phyloP scores from a whole-genome alignment of 2,888 invertebrate species.

The Dryobota labecula region DNA sequence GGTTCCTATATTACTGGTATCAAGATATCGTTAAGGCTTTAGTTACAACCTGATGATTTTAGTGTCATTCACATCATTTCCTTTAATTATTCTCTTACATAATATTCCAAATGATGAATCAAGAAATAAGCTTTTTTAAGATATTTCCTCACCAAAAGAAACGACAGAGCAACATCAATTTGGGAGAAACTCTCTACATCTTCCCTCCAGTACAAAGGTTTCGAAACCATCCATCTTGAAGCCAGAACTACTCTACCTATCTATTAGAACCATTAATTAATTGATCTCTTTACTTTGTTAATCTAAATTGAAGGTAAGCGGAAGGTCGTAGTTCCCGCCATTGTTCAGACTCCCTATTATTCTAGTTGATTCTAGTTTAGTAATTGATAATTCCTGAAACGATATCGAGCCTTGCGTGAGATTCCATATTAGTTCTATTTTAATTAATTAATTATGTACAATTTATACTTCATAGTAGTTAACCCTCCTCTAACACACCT shows the following conservation, averaged over 20 bases:
- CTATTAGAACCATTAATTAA: conserved; percentile 58
- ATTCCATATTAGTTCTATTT: conserved; percentile 18
- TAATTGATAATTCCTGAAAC: conserved; percentile 45
- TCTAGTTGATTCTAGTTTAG: conserved; percentile 40
- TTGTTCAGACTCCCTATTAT: conserved; percentile 50
- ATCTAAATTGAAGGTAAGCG: conserved; percentile 45
- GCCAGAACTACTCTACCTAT: conserved; percentile 28
- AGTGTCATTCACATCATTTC: not conserved
- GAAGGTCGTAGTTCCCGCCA: conserved; percentile 36
- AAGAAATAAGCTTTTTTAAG: not conserved
- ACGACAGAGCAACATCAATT: not conserved
- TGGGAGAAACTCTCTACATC: not conserved
- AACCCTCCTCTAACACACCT: not conserved
- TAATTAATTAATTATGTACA: conserved; percentile 22
- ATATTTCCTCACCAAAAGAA: not conserved
- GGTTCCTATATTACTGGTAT: not conserved
- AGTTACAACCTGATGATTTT: not conserved
- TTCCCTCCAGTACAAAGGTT: conserved; percentile 5
- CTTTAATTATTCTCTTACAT: not conserved
- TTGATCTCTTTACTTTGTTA: conserved; percentile 61
- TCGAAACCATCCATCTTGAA: conserved; percentile 43
- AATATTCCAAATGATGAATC: not conserved
- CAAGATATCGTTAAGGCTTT: not conserved
- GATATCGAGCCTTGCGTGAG: conserved; percentile 13
- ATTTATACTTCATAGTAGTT: conserved; percentile 16